A percentile compares a stretch with the other conserved stretches of the same genome.
Conservation (phyloP, 2,113 vertebrate genomes). For the Vulpes lagopus region DNA sequence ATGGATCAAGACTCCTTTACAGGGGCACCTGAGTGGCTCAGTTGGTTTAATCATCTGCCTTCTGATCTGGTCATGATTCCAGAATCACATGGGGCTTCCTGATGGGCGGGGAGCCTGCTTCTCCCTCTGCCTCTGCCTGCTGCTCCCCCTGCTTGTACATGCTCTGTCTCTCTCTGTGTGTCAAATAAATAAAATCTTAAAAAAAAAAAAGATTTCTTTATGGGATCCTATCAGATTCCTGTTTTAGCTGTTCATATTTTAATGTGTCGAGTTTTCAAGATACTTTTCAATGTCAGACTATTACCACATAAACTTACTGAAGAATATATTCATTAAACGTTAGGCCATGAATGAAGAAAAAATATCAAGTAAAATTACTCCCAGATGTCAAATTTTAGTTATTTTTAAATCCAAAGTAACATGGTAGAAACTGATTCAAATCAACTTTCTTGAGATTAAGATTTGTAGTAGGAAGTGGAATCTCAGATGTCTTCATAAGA, state of each 20-base stretch:
- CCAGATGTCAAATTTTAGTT: neutral
- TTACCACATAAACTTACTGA: neutral
- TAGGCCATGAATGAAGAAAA: neutral
- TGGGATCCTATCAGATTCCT: neutral
- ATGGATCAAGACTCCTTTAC: neutral
- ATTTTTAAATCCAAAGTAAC: conserved; percentile 17
- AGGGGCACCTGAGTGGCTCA: too few relatives aligned
- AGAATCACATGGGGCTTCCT: too few relatives aligned
- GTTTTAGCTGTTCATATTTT: conserved; percentile 12
- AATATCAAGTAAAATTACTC: neutral
- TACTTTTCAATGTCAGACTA: neutral
- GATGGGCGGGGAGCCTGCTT: too few relatives aligned
- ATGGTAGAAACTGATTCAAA: neutral
- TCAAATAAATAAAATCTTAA: too few relatives aligned
- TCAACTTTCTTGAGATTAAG: neutral
- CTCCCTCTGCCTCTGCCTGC: too few relatives aligned
- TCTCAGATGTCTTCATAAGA: conserved; percentile 14
- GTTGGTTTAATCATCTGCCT: too few relatives aligned
- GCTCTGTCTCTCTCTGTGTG: too few relatives aligned
- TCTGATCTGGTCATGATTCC: too few relatives aligned
- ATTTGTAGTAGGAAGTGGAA: neutral
- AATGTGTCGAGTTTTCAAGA: neutral
- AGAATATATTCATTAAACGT: conserved; percentile 23
- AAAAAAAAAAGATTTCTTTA: neutral
- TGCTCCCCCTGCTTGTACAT: too few relatives aligned